phyloP scores from a whole-genome alignment of 1,140 invertebrate species.

The Eubasilissa regina region DNA sequence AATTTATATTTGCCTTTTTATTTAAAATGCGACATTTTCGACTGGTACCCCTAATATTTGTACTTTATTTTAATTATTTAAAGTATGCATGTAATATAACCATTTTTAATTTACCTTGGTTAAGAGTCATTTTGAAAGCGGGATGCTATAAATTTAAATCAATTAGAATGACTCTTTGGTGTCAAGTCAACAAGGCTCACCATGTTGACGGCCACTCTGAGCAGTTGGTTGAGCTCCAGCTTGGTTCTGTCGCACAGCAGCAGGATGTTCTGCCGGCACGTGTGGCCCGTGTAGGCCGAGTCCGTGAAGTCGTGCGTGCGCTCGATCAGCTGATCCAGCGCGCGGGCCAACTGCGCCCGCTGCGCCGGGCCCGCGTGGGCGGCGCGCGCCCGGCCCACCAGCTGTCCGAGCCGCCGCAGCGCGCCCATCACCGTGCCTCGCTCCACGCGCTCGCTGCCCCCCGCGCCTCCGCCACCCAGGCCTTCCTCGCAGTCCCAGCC shows the following conservation, averaged over 20 bases:
- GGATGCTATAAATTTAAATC: too few relatives aligned
- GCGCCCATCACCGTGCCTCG: conserved; percentile 67
- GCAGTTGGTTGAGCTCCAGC: conserved; percentile 88
- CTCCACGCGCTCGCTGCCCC: conserved; percentile 67
- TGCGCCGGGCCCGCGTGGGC: conserved; percentile 74
- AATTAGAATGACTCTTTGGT: too few relatives aligned
- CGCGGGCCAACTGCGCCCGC: conserved; percentile 83
- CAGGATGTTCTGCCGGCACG: conserved; percentile 95
- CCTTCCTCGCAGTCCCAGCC: conserved; percentile 57
- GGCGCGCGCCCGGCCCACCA: conserved; percentile 65
- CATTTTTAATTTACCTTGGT: too few relatives aligned
- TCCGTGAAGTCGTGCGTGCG: conserved; percentile 99
- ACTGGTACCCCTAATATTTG: too few relatives aligned
- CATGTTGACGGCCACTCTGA: conserved; percentile 87
- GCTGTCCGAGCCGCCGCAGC: conserved; percentile 68
- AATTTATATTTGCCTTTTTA: too few relatives aligned
- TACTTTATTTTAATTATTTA: too few relatives aligned
- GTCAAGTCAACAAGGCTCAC: too few relatives aligned
- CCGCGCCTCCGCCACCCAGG: conserved; percentile 60
- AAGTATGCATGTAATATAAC: too few relatives aligned
- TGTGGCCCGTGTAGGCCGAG: conserved; percentile 97
- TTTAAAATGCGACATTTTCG: too few relatives aligned
- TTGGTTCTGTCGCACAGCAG: conserved; percentile 91
- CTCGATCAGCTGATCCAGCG: conserved; percentile 93
- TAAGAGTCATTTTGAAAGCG: too few relatives aligned